Percentiles rank a stretch among this genome's conserved stretches.
Conservation (phyloP, 2,888 invertebrate genomes). For the Lobophora halterata region DNA sequence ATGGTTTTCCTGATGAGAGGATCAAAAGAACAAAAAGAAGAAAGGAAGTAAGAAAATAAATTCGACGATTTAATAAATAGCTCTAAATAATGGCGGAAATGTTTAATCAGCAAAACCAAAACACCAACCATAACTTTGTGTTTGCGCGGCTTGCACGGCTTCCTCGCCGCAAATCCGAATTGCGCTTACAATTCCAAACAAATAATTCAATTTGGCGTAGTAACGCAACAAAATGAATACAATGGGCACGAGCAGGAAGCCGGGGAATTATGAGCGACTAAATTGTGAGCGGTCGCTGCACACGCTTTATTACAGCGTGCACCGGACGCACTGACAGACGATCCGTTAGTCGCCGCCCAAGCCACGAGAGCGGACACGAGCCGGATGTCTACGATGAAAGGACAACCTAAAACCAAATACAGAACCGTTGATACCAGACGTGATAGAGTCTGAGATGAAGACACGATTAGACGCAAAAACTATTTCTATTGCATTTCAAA, state of each 20-base stretch:
- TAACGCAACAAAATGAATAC: slow-evolving; percentile 41
- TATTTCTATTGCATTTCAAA: too few relatives aligned
- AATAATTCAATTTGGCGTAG: slow-evolving; percentile 46
- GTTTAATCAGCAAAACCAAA: slow-evolving; percentile 15
- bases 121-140: slow-evolving; percentile 16
- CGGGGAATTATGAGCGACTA: slow-evolving; percentile 49
- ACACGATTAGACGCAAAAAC: too few relatives aligned
- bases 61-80: too few relatives aligned
- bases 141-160: slow-evolving; percentile 11
- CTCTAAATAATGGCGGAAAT: too few relatives aligned
- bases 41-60: too few relatives aligned
- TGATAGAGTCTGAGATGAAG: too few relatives aligned
- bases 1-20: slow-evolving; percentile 14
- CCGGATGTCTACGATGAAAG: too few relatives aligned
- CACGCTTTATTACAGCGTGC: slow-evolving; percentile 53
- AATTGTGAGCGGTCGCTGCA: slow-evolving; percentile 49
- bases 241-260: slow-evolving; percentile 33
- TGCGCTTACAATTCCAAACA: slow-evolving; percentile 25
- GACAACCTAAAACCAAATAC: too few relatives aligned
- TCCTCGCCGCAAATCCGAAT: slow-evolving; percentile 29
- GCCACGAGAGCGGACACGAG: neutral
- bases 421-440: too few relatives aligned
- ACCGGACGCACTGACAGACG: slow-evolving; percentile 52
- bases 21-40: neutral
- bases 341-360: slow-evolving; percentile 43